Evolutionary conservation across 2,888 invertebrate species (phyloP).

Genomic region (Beris morrisii): DNA sequence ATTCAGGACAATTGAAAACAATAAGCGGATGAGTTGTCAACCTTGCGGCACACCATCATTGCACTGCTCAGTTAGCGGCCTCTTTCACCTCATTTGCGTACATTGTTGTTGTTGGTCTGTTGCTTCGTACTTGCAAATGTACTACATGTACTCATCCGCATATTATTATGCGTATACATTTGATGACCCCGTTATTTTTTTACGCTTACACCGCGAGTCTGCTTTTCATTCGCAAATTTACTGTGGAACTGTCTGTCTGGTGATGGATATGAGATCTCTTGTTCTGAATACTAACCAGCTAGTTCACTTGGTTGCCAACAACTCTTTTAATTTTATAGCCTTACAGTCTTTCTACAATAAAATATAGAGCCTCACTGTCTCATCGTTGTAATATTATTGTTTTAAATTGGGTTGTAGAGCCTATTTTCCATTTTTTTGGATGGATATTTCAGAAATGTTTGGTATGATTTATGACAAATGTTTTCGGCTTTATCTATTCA

Average conservation of each 20-base stretch:
- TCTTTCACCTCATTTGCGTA: slow-evolving; percentile 25
- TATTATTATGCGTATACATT: slow-evolving; percentile 14
- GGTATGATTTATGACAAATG: too few species aligned
- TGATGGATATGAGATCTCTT: slow-evolving; percentile 11
- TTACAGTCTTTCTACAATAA: too few species aligned
- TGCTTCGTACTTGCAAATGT: too few species aligned
- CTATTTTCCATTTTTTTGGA: too few species aligned
- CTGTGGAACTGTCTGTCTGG: neutral
- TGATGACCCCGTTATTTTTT: slow-evolving; percentile 18
- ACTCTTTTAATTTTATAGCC: too few species aligned
- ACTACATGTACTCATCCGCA: too few species aligned
- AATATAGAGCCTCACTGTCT: too few species aligned
- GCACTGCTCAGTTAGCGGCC: neutral
- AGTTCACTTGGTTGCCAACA: too few species aligned
- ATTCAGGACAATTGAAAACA: slow-evolving; percentile 37
- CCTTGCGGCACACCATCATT: slow-evolving; percentile 24
- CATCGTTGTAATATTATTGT: too few species aligned
- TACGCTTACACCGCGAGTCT: slow-evolving; percentile 4
- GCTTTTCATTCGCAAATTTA: neutral
- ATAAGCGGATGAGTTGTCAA: slow-evolving; percentile 34
- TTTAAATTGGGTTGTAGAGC: too few species aligned
- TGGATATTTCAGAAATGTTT: too few species aligned
- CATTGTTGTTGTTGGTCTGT: slow-evolving; percentile 3
- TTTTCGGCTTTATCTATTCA: too few species aligned
- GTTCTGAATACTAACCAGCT: slow-evolving; percentile 9